A percentile compares a stretch with the other conserved stretches of the same genome.
phyloP scores from a whole-genome alignment of 2,888 invertebrate genomes.

The Pristionchus japonicus region DNA sequence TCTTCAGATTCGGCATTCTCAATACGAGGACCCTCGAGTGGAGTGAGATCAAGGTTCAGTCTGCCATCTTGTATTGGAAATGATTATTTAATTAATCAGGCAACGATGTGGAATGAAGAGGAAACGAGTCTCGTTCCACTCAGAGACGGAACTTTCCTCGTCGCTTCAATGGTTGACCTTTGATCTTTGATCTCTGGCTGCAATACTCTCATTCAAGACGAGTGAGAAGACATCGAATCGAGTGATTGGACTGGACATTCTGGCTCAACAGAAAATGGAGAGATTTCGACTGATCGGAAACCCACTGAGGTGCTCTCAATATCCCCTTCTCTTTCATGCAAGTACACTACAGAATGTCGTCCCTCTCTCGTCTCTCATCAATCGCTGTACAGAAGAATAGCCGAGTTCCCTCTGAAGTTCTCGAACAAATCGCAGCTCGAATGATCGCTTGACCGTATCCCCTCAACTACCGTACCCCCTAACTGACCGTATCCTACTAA shows the following conservation, averaged over 20 bases:
- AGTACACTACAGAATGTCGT: background rate
- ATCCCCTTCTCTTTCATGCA: background rate
- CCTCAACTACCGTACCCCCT: background rate
- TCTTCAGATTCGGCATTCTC: background rate
- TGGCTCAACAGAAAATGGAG: background rate
- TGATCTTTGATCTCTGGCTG: background rate
- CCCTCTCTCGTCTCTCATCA: constrained; percentile 15
- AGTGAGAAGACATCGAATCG: background rate
- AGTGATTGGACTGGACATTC: background rate
- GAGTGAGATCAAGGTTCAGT: constrained; percentile 13
- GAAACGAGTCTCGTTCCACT: background rate
- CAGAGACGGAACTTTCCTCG: background rate
- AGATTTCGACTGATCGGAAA: constrained; percentile 21
- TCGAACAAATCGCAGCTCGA: background rate
- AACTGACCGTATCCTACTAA: background rate
- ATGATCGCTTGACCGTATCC: background rate
- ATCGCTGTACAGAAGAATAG: background rate
- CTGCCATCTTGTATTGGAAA: background rate
- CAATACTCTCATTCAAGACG: background rate
- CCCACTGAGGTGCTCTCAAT: background rate
- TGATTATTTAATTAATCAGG: background rate
- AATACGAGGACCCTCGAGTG: constrained; percentile 20
- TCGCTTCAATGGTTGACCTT: background rate
- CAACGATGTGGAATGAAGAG: background rate
- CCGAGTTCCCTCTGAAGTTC: background rate